These are phyloP conservation scores for Octodon degus DNA, from an alignment of 2,113 vertebrate species.

Conservation along the genomic window DNA sequence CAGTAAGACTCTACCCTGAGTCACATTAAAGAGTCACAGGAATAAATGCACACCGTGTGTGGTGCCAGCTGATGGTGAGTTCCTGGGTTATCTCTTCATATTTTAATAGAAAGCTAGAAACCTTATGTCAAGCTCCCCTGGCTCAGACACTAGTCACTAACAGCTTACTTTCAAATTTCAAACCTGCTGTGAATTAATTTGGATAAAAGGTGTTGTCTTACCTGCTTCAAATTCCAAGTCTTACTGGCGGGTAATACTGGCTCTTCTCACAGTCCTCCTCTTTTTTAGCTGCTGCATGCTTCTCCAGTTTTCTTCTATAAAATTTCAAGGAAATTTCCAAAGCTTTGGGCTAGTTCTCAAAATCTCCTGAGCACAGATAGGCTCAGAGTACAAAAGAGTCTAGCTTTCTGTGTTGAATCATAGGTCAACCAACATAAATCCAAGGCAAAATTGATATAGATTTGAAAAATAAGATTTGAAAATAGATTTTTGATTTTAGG, in stretches of 20 bases:
- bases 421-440: neutral
- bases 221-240: neutral
- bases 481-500: neutral
- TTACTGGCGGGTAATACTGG: neutral
- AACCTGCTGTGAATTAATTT: neutral
- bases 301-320: rapidly evolving
- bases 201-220: neutral
- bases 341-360: neutral
- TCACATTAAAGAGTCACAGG: neutral
- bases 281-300: neutral
- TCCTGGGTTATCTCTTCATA: neutral
- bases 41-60: neutral
- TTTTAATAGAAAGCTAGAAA: neutral
- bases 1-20: neutral
- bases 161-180: neutral
- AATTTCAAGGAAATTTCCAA: neutral
- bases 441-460: neutral
- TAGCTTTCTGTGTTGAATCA: neutral
- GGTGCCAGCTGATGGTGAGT: neutral
- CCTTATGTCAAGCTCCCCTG: neutral
- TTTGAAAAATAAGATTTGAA: neutral
- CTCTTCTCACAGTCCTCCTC: neutral
- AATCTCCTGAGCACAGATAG: neutral
- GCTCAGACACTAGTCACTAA: neutral
- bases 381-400: neutral